Percentiles rank a stretch among this genome's conserved stretches.
phyloP scores from a whole-genome alignment of 2,888 invertebrate species.

The Tenthredo livida region DNA sequence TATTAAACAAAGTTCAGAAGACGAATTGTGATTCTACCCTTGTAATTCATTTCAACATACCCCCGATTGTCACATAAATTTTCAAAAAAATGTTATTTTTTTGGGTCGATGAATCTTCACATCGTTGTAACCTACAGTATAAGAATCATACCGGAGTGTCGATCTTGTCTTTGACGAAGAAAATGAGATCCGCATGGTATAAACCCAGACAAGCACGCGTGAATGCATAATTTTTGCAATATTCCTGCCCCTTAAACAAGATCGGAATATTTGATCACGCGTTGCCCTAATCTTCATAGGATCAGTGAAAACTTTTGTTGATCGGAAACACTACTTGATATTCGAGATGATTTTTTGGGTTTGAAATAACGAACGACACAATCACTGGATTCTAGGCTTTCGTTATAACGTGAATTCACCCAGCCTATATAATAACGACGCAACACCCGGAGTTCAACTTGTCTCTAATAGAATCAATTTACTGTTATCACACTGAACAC shows the following conservation, averaged over 20 bases:
- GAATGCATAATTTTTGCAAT: neutral
- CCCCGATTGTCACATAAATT: too few species aligned
- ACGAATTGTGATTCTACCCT: too few species aligned
- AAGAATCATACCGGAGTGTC: too few species aligned
- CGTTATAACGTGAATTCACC: neutral
- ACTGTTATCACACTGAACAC: constrained; percentile 30
- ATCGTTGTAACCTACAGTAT: too few species aligned
- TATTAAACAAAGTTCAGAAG: too few species aligned
- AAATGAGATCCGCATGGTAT: neutral
- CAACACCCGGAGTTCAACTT: constrained; percentile 33
- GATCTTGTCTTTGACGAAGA: neutral
- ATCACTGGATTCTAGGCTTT: neutral
- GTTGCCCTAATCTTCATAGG: neutral
- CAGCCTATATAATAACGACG: neutral
- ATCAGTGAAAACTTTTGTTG: neutral
- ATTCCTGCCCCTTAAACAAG: neutral
- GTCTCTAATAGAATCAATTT: constrained; percentile 33
- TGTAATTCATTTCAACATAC: too few species aligned
- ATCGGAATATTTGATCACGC: neutral
- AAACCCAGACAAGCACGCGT: neutral
- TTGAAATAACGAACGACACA: neutral
- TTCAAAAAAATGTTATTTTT: too few species aligned
- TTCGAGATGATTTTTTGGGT: neutral
- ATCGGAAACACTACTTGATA: neutral
- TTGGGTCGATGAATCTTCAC: too few species aligned